phyloP scores from a whole-genome alignment of 2,113 vertebrate genomes.

The Calypte anna region DNA sequence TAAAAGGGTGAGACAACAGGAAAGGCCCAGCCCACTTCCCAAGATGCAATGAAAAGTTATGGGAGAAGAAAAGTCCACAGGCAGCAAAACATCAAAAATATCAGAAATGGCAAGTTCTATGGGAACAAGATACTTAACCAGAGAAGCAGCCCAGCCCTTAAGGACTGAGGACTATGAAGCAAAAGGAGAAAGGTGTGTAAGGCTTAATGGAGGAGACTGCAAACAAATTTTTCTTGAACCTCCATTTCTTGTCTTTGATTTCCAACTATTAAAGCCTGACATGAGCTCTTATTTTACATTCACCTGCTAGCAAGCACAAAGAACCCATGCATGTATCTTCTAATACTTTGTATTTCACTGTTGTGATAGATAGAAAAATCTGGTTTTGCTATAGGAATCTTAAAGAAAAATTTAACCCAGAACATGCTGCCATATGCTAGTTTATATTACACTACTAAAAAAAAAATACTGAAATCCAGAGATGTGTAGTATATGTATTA shows the following conservation, averaged over 20 bases:
- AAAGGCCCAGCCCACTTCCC: neutral
- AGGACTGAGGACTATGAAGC: neutral
- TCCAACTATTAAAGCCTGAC: neutral
- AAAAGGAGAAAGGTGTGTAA: neutral
- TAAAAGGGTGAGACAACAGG: neutral
- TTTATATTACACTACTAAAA: neutral
- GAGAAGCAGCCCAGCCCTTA: neutral
- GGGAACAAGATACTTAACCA: neutral
- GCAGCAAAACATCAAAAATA: neutral
- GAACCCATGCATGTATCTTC: fast-evolving
- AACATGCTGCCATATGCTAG: neutral
- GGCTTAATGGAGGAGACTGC: neutral
- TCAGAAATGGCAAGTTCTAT: neutral
- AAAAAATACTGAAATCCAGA: neutral
- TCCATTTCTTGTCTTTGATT: neutral
- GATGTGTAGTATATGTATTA: neutral
- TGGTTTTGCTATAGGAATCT: neutral
- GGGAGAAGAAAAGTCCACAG: neutral
- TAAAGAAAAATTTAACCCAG: neutral
- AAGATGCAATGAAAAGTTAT: neutral
- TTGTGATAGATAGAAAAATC: neutral
- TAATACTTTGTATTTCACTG: neutral
- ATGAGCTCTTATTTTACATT: neutral
- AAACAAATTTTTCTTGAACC: neutral
- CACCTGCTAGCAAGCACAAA: neutral